Evolutionary conservation across 2,888 invertebrate species (phyloP).

Genomic region (Dendrolimus pini): DNA sequence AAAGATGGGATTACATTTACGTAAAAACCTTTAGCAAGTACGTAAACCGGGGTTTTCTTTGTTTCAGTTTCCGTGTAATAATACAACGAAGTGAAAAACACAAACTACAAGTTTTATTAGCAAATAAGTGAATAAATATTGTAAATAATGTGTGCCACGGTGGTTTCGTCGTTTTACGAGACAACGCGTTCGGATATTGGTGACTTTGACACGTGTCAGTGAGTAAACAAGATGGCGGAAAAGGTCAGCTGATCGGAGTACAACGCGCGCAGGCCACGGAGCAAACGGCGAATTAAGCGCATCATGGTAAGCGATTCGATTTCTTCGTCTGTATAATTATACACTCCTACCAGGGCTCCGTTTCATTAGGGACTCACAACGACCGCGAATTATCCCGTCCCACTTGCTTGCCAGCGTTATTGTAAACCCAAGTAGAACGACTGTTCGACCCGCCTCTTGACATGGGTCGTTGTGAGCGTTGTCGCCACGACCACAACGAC

Average conservation of each 20-base stretch:
- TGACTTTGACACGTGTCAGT: constrained; percentile 41
- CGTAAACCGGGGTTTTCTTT: constrained; percentile 1
- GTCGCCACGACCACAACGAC: too few species aligned
- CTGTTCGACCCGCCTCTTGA: too few species aligned
- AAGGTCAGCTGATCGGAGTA: constrained; percentile 70
- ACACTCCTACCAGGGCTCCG: too few species aligned
- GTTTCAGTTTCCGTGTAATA: constrained; percentile 13
- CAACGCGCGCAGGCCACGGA: constrained; percentile 56
- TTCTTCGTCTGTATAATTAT: too few species aligned
- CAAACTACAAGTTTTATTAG: not conserved
- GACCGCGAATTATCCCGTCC: too few species aligned
- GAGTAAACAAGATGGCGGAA: constrained; percentile 60
- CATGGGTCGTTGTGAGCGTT: too few species aligned
- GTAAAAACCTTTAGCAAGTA: too few species aligned
- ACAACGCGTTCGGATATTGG: constrained; percentile 22
- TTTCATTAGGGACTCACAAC: too few species aligned
- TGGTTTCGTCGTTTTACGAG: constrained; percentile 13
- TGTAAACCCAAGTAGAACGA: too few species aligned
- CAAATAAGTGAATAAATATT: not conserved
- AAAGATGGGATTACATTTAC: too few species aligned
- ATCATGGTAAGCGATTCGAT: constrained; percentile 55
- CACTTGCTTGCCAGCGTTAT: too few species aligned
- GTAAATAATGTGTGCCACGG: constrained; percentile 33
- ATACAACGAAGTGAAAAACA: not conserved
- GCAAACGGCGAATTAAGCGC: constrained; percentile 60